Conservation (phyloP, 2,113 vertebrate species). For the Gymnobelideus leadbeateri region DNA sequence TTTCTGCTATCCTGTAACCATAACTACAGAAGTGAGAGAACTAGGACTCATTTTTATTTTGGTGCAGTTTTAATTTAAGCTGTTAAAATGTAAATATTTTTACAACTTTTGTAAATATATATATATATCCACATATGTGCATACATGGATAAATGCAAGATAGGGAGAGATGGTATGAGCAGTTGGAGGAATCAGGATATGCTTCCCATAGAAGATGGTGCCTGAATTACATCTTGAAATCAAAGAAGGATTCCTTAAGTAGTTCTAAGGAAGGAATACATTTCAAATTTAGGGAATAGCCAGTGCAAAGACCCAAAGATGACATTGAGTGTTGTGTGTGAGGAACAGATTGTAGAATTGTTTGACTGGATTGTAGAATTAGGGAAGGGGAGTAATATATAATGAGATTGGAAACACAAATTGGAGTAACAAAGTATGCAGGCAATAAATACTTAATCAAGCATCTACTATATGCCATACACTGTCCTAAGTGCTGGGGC, state of each 20-base stretch:
- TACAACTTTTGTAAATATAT: not conserved
- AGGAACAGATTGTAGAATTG: not conserved
- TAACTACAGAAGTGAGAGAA: not conserved
- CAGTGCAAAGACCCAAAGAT: not conserved
- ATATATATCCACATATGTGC: not conserved
- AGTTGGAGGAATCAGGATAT: not conserved
- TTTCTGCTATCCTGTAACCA: not conserved
- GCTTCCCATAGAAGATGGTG: not conserved
- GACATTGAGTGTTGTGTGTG: no score
- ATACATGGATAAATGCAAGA: not conserved
- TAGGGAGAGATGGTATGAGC: not conserved
- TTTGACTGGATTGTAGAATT: not conserved
- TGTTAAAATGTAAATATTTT: not conserved
- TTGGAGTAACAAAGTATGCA: not conserved
- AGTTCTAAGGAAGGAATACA: not conserved
- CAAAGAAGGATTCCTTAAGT: not conserved
- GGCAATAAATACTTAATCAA: not conserved
- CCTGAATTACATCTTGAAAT: not conserved
- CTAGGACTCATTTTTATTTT: not conserved
- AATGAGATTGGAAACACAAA: not conserved
- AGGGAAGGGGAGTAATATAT: not conserved
- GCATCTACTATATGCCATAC: not conserved
- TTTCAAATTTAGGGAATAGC: not conserved
- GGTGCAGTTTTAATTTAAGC: not conserved
- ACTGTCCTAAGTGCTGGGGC: not conserved